These are phyloP conservation scores for Lepidonotus clava DNA, from an alignment of 2,888 invertebrate species.

Conservation along the genomic window DNA sequence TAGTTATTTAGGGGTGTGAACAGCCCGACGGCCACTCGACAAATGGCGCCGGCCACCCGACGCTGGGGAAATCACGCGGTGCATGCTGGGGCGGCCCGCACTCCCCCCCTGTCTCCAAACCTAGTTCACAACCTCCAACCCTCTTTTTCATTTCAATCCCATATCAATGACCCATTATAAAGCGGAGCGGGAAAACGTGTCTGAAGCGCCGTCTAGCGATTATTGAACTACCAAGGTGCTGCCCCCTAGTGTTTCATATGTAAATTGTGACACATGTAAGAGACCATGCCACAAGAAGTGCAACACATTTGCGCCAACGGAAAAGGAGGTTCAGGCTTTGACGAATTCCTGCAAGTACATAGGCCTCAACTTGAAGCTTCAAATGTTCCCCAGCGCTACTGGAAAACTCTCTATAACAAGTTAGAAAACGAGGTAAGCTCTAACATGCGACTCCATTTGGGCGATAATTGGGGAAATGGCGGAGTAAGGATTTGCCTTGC, in stretches of 20 bases:
- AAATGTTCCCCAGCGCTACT: conserved; percentile 73
- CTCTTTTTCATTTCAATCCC: no score
- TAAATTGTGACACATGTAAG: background rate
- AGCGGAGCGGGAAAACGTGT: no score
- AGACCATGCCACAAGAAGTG: conserved; percentile 31
- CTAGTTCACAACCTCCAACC: no score
- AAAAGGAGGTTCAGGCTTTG: conserved; percentile 42
- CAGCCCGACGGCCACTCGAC: no score
- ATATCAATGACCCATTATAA: no score
- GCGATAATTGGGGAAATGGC: conserved; percentile 17
- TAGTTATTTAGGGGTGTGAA: no score
- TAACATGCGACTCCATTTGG: background rate
- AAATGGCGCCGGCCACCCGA: no score
- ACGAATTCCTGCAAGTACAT: conserved; percentile 67
- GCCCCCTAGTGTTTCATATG: background rate
- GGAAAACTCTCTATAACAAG: conserved; percentile 72
- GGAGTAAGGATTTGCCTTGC: no score
- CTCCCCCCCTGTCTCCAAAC: no score
- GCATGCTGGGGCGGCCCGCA: no score
- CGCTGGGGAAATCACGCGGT: no score
- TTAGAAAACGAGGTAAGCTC: conserved; percentile 71
- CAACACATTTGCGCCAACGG: conserved; percentile 45
- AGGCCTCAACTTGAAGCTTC: conserved; percentile 69
- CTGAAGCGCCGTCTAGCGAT: no score
- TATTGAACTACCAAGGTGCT: background rate